Evolutionary conservation across 2,113 vertebrate species (phyloP).

Genomic region (Todiramphus chloris): DNA sequence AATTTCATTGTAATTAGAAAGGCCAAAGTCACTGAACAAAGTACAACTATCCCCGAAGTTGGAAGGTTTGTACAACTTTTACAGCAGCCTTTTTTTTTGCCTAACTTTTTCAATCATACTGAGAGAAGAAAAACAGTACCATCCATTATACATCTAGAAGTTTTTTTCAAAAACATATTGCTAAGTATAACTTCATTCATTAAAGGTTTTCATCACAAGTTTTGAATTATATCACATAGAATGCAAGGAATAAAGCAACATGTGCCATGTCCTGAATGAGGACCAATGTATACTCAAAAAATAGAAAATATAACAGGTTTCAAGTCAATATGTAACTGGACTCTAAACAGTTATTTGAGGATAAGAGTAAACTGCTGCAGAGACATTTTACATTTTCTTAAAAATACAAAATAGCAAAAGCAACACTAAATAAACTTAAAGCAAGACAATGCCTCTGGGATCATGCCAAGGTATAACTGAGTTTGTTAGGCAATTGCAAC

Average conservation of each 20-base stretch:
- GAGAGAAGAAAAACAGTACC: background rate
- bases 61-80: background rate
- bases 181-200: background rate
- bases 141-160: background rate
- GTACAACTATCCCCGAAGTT: background rate
- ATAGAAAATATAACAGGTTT: background rate
- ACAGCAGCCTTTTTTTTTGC: background rate
- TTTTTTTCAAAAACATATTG: background rate
- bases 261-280: background rate
- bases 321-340: background rate
- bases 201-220: background rate
- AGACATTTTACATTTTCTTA: background rate
- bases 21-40: background rate
- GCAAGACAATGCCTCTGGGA: background rate
- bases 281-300: background rate
- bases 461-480: background rate
- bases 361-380: background rate
- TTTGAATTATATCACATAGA: background rate
- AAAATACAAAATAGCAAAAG: background rate
- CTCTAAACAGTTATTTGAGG: background rate
- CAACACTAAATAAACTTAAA: background rate
- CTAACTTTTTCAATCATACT: background rate
- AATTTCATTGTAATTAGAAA: background rate
- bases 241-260: background rate
- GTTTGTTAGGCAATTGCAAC: background rate